Conservation (phyloP, 2,888 invertebrate genomes). For the Hybos culiciformis region DNA sequence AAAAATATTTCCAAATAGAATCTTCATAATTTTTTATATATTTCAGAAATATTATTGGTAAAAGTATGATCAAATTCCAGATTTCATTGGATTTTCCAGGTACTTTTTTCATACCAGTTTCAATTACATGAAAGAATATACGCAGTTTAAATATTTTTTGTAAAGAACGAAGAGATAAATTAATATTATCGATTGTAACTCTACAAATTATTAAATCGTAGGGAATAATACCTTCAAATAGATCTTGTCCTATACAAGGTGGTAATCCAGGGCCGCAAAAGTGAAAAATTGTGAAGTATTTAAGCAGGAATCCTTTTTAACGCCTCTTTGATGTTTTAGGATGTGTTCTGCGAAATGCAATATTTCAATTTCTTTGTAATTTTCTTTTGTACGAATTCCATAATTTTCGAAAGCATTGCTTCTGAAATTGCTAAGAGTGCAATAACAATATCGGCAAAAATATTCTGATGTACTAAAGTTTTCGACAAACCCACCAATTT, state of each 20-base stretch:
- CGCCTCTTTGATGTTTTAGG: conserved; percentile 11
- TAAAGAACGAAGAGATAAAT: not conserved
- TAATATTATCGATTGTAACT: not conserved
- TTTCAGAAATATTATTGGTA: not conserved
- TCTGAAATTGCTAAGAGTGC: not conserved
- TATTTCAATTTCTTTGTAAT: not conserved
- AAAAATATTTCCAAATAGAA: not conserved
- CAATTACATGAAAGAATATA: not conserved
- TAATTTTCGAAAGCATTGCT: not conserved
- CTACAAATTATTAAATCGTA: conserved; percentile 15
- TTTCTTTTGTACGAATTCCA: not conserved
- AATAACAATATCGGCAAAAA: conserved; percentile 11
- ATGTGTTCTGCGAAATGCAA: not conserved
- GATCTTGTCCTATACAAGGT: conserved; percentile 22
- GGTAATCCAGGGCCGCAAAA: conserved; percentile 19
- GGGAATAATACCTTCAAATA: conserved; percentile 19
- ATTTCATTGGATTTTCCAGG: conserved; percentile 3
- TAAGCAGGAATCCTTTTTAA: conserved; percentile 19
- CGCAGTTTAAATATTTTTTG: not conserved
- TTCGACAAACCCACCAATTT: conserved; percentile 14
- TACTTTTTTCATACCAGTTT: not conserved
- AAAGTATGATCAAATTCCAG: not conserved
- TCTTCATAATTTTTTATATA: not conserved
- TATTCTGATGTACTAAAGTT: conserved; percentile 12
- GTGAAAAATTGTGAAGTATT: conserved; percentile 19